Evolutionary conservation across 1,140 invertebrate genomes (phyloP).

Genomic region (Brachionus calyciflorus): DNA sequence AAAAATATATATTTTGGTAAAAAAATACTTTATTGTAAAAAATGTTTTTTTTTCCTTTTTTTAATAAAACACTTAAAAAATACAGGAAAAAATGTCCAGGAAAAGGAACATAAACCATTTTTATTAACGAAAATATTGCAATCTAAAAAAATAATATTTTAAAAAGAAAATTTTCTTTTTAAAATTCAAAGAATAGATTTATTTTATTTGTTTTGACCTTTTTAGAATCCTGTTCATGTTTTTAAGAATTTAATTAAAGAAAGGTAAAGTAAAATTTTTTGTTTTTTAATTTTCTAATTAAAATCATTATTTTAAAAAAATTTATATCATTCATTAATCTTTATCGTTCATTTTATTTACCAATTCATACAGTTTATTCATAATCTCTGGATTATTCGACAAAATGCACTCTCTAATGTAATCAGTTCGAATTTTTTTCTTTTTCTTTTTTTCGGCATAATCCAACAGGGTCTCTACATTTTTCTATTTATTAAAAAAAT

Average conservation of each 20-base stretch:
- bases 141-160: too few species aligned
- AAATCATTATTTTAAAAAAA: background rate
- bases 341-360: constrained; percentile 33
- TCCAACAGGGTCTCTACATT: constrained; percentile 41
- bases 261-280: background rate
- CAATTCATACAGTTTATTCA: constrained; percentile 17
- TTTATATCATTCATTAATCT: background rate
- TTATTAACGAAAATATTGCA: too few species aligned
- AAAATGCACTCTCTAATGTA: constrained; percentile 41
- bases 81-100: too few species aligned
- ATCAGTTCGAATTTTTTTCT: constrained; percentile 17
- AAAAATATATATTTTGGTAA: too few species aligned
- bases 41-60: too few species aligned
- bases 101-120: too few species aligned
- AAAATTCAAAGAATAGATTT: too few species aligned
- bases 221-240: too few species aligned
- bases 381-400: constrained; percentile 28
- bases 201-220: too few species aligned
- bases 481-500: constrained; percentile 24
- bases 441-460: constrained; percentile 40
- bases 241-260: background rate
- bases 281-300: background rate
- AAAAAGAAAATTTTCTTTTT: too few species aligned
- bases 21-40: too few species aligned
- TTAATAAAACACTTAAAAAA: too few species aligned